Conservation (phyloP, 1,140 invertebrate species). For the Neomicropteryx cornuta region DNA sequence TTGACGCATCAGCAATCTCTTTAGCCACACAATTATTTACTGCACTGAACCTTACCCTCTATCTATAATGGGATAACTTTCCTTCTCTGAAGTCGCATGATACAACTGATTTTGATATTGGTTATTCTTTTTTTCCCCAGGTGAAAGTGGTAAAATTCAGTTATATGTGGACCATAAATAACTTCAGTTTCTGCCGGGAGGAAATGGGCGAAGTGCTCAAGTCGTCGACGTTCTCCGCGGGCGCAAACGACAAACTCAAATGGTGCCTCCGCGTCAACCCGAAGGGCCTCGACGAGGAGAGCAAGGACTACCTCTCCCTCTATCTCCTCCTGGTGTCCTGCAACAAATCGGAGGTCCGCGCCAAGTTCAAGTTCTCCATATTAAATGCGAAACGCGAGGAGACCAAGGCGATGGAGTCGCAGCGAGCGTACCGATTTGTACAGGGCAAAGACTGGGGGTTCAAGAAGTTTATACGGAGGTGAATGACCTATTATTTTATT, state of each 20-base stretch:
- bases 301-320: conserved; percentile 98
- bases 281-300: conserved; percentile 98
- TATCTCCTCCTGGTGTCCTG: conserved; percentile 97
- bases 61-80: no score
- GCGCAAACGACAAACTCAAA: conserved; percentile 98
- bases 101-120: conserved; percentile 4
- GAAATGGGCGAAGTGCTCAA: conserved; percentile 99
- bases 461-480: conserved; percentile 93
- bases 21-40: no score
- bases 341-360: conserved; percentile 98
- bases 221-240: conserved; percentile 98
- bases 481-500: conserved; percentile 9
- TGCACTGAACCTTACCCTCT: no score
- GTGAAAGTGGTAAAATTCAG: conserved; percentile 99
- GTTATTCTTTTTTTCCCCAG: conserved; percentile 48
- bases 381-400: conserved; percentile 99
- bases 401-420: conserved; percentile 95
- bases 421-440: conserved; percentile 92
- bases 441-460: conserved; percentile 99
- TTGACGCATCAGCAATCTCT: no score
- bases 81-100: no score
- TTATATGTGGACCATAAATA: conserved; percentile 99
- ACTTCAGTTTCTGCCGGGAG: conserved; percentile 98
- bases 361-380: conserved; percentile 99
- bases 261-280: conserved; percentile 99